Evolutionary conservation across 2,888 invertebrate genomes (phyloP), one percentile per base, ranked within the genome.

Genomic region (Stenodema calcarata): DNA sequence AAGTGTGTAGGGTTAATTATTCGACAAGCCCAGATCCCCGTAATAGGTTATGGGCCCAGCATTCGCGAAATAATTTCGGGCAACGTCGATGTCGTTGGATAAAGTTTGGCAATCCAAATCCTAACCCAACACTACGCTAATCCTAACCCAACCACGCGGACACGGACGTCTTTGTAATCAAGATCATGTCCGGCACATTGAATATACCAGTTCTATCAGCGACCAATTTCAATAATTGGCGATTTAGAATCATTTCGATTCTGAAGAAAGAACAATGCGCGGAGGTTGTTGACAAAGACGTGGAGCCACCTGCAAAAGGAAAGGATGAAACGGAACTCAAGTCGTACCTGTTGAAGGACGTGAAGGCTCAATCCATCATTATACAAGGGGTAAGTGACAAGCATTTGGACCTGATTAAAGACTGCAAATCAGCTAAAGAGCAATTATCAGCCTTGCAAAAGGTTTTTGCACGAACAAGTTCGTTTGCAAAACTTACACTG

Each of bases 401-500:
- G 41, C 86, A 86, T n/a, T 44, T 86, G 2, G 86, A 86, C 14
- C 16, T 86, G 0, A 28, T 86, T 0, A 69, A 79, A 14, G 62
- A 41, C 3, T 41, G 44, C n/a, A 41, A 47, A 1, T 80, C 79
- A 3, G 62, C 79, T 1, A 70, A 44, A 28, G 80, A 18, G 14
- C 62, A 30, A 62, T 27, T 81, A 4, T 16, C 23, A 18, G 69
- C 76, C 3, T 50, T 87, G 9, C 23, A 82, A 44, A 70, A 62
- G 11, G 54, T 83, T 3, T 87, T 87, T 47, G 86, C 69, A 9
- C 28, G 87, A 41, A 76, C 42, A 12, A 75, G 41, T 41, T 50
- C 87, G 11, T 62, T 84, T 27, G 35, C 87, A 27, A 87, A 84
- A 69, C 23, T 87, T 54, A 76, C 69, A 50, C 9, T 84, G 7